These are phyloP conservation scores for Serilophus lunatus DNA, from an alignment of 2,113 vertebrate species.

Conservation along the genomic window DNA sequence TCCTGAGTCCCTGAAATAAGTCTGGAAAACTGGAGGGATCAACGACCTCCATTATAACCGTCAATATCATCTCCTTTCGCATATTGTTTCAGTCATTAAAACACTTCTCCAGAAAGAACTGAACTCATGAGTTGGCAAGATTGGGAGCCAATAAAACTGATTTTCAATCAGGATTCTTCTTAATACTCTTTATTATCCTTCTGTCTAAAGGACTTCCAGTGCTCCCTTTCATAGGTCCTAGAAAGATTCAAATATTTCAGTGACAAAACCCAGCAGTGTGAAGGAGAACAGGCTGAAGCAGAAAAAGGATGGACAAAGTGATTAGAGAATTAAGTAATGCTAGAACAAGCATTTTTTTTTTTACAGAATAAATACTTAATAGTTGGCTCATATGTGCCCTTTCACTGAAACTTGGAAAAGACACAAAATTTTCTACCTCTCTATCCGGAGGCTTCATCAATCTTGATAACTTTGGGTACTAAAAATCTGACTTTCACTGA, in stretches of 20 bases:
- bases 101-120: background rate
- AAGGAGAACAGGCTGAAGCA: background rate
- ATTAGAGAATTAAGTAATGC: background rate
- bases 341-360: background rate
- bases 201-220: background rate
- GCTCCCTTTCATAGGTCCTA: background rate
- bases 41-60: background rate
- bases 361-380: background rate
- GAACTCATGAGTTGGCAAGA: background rate
- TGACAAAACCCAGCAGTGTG: background rate
- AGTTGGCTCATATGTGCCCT: background rate
- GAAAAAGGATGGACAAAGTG: background rate
- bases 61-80: background rate
- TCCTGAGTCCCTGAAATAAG: background rate
- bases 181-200: background rate
- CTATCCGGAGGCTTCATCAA: background rate
- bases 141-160: background rate
- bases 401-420: background rate
- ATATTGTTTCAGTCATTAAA: slow-evolving; percentile 16
- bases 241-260: background rate
- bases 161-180: slow-evolving; percentile 3
- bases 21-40: background rate
- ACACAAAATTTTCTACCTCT: background rate
- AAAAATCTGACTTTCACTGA: background rate
- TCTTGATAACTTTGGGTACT: background rate